Conservation (phyloP, 2,888 invertebrate genomes). For the Chirona hameri region DNA sequence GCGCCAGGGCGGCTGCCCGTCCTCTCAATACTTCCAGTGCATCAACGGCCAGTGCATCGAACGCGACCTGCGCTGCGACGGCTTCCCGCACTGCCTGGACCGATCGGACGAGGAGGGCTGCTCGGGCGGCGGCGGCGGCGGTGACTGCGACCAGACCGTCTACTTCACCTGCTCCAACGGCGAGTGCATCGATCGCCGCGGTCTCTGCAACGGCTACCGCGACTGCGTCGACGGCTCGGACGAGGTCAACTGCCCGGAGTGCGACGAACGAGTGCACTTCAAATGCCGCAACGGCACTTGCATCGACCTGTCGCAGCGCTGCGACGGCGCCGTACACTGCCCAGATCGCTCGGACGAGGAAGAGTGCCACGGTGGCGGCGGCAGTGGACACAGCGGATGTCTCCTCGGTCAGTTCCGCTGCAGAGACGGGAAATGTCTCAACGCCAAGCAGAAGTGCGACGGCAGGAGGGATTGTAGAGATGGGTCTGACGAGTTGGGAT, state of each 20-base stretch:
- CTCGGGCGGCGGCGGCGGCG: neutral
- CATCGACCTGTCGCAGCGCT: neutral
- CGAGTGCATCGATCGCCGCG: neutral
- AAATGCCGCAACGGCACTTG: neutral
- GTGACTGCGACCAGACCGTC: neutral
- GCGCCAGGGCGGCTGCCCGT: neutral
- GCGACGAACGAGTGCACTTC: constrained; percentile 3
- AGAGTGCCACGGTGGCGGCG: neutral
- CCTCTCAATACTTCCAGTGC: neutral
- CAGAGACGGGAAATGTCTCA: neutral
- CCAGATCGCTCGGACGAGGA: neutral
- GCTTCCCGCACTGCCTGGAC: neutral
- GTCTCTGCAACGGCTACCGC: constrained; percentile 22
- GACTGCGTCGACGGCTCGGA: constrained; percentile 10
- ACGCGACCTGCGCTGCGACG: neutral
- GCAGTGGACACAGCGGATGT: neutral
- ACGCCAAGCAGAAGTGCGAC: neutral
- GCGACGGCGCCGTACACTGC: neutral
- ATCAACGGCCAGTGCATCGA: constrained; percentile 9
- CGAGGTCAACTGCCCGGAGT: constrained; percentile 11
- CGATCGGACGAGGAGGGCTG: neutral
- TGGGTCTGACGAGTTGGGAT: neutral
- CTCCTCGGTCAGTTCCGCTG: constrained; percentile 1
- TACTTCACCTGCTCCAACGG: constrained; percentile 13
- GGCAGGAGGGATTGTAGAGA: neutral